Evolutionary conservation across 2,888 invertebrate genomes (phyloP), one percentile per base, ranked within the genome.

Genomic region (Yponomeuta evonymella): DNA sequence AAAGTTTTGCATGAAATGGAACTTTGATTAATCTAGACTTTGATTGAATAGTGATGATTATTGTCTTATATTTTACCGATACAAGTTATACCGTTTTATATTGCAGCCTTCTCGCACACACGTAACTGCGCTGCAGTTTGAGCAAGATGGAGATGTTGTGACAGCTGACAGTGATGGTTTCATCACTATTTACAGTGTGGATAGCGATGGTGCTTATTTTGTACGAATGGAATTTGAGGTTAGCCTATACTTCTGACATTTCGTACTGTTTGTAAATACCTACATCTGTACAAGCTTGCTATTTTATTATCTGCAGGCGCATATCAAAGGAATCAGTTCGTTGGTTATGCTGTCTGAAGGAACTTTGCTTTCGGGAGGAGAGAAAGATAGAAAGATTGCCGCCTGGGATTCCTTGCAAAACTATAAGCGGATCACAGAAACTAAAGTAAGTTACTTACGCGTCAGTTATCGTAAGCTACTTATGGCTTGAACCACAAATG

Each of bases 381-480:
- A 97, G 79, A 97, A 96, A 78, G 97, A 97, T 82, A 93, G 97
- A 51, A 96, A 97, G 88, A 96, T 98, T 75, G 96, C 96, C 0
- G 97, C 98, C 0, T 98, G 98, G 98, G 97, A 98, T 82, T 96
- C 97, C 0, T 86, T 97, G 73, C 97, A 97, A 82, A 97, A 97
- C 82, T 98, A 97, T 83, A 97, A 96, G 85, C 95, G 96, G 81
- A 96, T 98, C 76, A 97, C 97, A 0, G 97, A 97, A 79, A 96
- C 97, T 0, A 97, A 97, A 93, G 97, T 97, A 75, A 71, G 48
- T 70, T 48, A 68, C 29, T 6, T 69, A 58, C 4, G 4, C 15
- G 15, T 15, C 6, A 43, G 48, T 48, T 23, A 10, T 67, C 23
- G 1, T 23, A 36, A 48, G 36, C n/a, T 48, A 0, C 6, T 67